Base-by-base conservation (phyloP, 2,888 invertebrate genomes). In the Eueremaeus valkanovi region DNA sequence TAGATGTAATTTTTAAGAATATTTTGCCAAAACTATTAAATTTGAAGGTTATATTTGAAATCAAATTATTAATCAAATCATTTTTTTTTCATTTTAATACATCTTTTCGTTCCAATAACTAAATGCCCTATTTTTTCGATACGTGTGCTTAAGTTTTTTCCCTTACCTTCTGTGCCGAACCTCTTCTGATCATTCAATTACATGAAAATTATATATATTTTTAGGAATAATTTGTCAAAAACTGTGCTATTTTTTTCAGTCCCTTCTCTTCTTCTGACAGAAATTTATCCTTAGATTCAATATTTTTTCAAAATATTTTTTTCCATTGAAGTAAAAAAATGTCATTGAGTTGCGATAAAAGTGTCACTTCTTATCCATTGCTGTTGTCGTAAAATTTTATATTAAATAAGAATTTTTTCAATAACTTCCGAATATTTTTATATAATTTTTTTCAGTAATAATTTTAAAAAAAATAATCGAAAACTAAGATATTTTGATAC, bases 331-430 rank as follows among this genome's bases (percentile, higher is more conserved):
- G 2, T 21, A 1, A 18, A 58, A 61, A 61, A 61, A 61, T 61
- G 61, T 61, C 61, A 61, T 61, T 61, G 61, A 61, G 9, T 61
- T 61, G 16, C n/a, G 61, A 61, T 61, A 61, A 61, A 61, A 61
- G 31, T 29, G 61, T 61, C 31, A 61, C 29, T 31, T 55, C n/a
- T 16, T 31, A 3, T 16, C 16, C 21, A 24, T 27, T 27, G 29
- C 31, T 61, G 31, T 31, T 61, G 61, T 61, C 33, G 61, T 31
- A 61, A 61, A 33, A n/a, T n/a, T n/a, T n/a, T n/a, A n/a, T n/a
- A n/a, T n/a, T n/a, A n/a, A n/a, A n/a, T n/a, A n/a, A n/a, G n/a
- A n/a, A n/a, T n/a, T n/a, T n/a, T n/a, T n/a, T n/a, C n/a, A n/a
- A n/a, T n/a, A n/a, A n/a, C n/a, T n/a, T n/a, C n/a, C n/a, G n/a